Base-by-base conservation (phyloP, 2,113 vertebrate species). In the Verasper variegatus region DNA sequence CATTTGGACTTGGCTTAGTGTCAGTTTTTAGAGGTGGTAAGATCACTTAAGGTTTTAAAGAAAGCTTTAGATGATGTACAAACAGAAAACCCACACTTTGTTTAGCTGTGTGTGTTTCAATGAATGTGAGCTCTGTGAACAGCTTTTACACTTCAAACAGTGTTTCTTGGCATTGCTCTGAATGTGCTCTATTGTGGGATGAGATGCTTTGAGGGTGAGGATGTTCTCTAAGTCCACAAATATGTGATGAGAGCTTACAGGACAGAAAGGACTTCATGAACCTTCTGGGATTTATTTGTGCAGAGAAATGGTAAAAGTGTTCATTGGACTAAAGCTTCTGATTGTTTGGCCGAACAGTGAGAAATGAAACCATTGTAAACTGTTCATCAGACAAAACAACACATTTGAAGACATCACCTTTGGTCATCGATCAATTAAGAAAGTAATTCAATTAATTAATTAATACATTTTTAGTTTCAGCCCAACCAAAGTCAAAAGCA, bases 151-250 rank as follows among this genome's bases (percentile, higher is more conserved):
- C 45, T 73, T 76, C 62, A 63, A 76, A 71, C 71, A 31, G 31
- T 31, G 13, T 13, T 21, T 74, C 75, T 57, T 64, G 26, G 35
- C 37, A 9, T 61, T 4, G 20, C 47, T 23, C 56, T 68, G 40
- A 67, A 63, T 68, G 71, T 71, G 68, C 40, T 60, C 58, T 23
- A 21, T 64, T 77, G 2, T 56, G 4, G 37, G 60, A 23, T 73
- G 24, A 55, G 27, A 47, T 14, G 40, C 55, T 58, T 23, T 37
- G 26, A 3, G 60, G 31, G 27, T 51, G 37, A 11, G 11, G 40
- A 64, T 42, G 47, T 54, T 63, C 58, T 76, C 7, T 9, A 26
- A 51, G 47, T 51, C 26, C 40, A 52, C 4, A 13, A 73, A 63
- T 52, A 56, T 76, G 71, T 64, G 35, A 49, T 49, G 57, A 27